These are phyloP conservation scores for Calameuta idolon DNA, from an alignment of 2,888 invertebrate genomes.

Conservation along the genomic window DNA sequence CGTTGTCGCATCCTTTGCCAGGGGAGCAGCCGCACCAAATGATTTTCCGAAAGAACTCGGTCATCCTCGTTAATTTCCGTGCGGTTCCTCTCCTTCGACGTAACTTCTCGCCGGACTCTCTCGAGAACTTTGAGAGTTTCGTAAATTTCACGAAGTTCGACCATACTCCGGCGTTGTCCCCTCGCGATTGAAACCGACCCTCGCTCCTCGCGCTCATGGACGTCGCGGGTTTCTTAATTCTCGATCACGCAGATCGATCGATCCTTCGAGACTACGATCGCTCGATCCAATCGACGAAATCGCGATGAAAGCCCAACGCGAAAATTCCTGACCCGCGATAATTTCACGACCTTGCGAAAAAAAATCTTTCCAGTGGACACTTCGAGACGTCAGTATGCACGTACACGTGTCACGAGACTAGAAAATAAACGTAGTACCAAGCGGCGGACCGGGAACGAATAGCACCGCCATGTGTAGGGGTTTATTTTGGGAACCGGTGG, in stretches of 20 bases:
- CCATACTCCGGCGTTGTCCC: constrained; percentile 8
- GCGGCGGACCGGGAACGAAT: constrained; percentile 35
- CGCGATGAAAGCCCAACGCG: neutral
- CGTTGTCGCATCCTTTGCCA: constrained; percentile 38
- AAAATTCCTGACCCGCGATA: neutral
- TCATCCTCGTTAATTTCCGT: constrained; percentile 26
- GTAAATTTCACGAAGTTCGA: neutral
- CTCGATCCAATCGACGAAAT: neutral
- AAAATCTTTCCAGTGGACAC: neutral
- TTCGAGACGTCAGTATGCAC: neutral
- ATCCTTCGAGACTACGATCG: neutral
- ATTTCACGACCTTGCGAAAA: neutral
- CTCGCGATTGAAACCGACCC: neutral
- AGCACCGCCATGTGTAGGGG: constrained; percentile 40
- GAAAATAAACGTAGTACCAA: constrained; percentile 46
- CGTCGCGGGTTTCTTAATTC: neutral
- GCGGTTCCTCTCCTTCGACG: neutral
- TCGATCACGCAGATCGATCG: neutral
- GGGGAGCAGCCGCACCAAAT: constrained; percentile 55
- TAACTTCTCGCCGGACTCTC: neutral
- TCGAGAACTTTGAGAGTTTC: constrained; percentile 20
- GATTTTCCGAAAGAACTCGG: constrained; percentile 51
- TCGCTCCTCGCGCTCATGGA: neutral
- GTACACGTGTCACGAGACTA: constrained; percentile 25
- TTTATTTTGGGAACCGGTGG: constrained; percentile 55